Evolutionary conservation across 1,140 invertebrate species (phyloP), one percentile per base, ranked within the genome.

Genomic region (Drosophila littoralis): DNA sequence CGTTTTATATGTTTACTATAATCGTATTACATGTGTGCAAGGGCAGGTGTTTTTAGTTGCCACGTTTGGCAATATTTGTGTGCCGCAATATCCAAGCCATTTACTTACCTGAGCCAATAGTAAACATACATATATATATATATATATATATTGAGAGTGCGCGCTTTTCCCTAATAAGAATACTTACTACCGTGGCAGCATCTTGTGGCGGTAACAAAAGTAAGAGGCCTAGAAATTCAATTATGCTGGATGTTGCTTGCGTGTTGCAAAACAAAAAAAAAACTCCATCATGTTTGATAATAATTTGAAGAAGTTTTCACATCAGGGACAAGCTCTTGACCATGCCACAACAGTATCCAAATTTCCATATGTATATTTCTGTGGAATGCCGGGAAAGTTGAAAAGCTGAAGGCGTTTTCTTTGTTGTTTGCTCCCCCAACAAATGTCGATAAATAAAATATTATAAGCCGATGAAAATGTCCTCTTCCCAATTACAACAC

Each of bases 31-130:
- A n/a, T 55, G 8, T 35, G 12, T 7, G 42, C 28, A 15, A 6
- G 13, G 15, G 51, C 63, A 67, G 63, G 70, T 73, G 70, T 67
- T 73, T 59, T 38, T 22, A 66, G 52, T 43, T 71, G 69, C 61
- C 69, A 65, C 35, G 33, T 70, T 70, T 46, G 67, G 50, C 50
- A 50, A 64, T 33, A 35, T 58, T 48, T 38, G 4, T n/a, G 17
- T 57, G 15, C 42, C 13, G n/a, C 13, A 36, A 17, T 46, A 40
- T 12, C 35, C 32, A 1, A 7, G 10, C 10, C n/a, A 55, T 52
- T 63, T 45, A 43, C 58, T 15, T 55, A 40, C 52, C 28, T 72
- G 52, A 15, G 48, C 33, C 32, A 40, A n/a, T 43, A 33, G 8
- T 42, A 42, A 42, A 7, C 17, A 46, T 61, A 40, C 5, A n/a